phyloP scores from a whole-genome alignment of 2,888 invertebrate species.

The Rhyacophila evoluta region DNA sequence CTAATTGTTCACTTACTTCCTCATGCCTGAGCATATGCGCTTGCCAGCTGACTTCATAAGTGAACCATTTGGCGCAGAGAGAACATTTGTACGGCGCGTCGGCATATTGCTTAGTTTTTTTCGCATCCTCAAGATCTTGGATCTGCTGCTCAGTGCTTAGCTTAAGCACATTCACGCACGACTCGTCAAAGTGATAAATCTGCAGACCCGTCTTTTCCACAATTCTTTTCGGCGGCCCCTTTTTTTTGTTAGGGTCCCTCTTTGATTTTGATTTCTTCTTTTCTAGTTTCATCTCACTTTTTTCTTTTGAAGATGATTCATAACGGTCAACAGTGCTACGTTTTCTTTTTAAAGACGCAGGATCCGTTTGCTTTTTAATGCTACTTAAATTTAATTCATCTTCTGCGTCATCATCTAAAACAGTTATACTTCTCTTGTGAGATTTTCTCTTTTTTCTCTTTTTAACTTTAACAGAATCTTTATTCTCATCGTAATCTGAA shows the following conservation, averaged over 20 bases:
- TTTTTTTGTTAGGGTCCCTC: not conserved
- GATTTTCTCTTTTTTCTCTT: not conserved
- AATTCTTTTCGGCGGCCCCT: not conserved
- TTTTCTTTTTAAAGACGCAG: not conserved
- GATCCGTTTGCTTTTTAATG: not conserved
- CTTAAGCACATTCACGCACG: not conserved
- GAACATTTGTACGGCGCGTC: not conserved
- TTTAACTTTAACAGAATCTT: not conserved
- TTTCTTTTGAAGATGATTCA: not conserved
- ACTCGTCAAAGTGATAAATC: constrained; percentile 11
- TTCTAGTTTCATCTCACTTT: not conserved
- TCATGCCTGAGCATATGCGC: not conserved
- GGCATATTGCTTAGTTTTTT: not conserved
- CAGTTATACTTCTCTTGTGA: not conserved
- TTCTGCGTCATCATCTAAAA: not conserved
- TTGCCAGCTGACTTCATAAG: not conserved
- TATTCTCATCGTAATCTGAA: not conserved
- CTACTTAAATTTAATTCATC: not conserved
- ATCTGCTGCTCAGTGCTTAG: not conserved
- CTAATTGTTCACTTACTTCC: constrained; percentile 22
- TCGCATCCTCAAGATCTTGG: not conserved
- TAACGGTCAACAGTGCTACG: not conserved
- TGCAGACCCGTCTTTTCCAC: constrained; percentile 12
- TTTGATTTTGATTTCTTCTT: not conserved
- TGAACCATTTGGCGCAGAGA: constrained; percentile 16